phyloP scores from a whole-genome alignment of 1,140 invertebrate species.

The Conus ventricosus region DNA sequence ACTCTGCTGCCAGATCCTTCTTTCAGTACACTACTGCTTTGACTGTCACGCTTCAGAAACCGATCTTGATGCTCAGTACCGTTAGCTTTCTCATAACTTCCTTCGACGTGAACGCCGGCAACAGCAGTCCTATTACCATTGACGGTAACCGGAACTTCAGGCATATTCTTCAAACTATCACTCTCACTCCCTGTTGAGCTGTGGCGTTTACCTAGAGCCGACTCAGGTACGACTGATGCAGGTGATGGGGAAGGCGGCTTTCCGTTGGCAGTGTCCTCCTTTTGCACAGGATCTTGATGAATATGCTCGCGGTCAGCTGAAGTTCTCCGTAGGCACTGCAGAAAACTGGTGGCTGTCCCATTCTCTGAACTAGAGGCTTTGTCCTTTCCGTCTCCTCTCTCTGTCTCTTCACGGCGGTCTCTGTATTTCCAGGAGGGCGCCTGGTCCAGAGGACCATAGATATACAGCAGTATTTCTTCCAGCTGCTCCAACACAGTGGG shows the following conservation, averaged over 20 bases:
- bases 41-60: neutral
- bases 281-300: neutral
- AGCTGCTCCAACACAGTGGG: slow-evolving; percentile 38
- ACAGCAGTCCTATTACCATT: neutral
- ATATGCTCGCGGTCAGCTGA: neutral
- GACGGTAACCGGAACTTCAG: neutral
- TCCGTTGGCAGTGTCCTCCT: neutral
- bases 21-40: neutral
- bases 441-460: slow-evolving; percentile 53
- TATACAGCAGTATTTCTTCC: slow-evolving; percentile 42
- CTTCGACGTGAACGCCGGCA: neutral
- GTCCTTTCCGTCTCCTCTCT: neutral
- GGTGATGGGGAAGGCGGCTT: neutral
- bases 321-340: neutral
- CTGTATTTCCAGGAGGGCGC: slow-evolving; percentile 47
- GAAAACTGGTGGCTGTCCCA: slow-evolving; percentile 1
- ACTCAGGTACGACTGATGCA: neutral
- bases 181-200: neutral
- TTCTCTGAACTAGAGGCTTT: neutral
- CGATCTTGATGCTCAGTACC: neutral
- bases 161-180: neutral
- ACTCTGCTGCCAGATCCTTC: neutral
- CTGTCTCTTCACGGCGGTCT: slow-evolving; percentile 12
- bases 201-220: too few species aligned
- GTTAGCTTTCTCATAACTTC: neutral